Percentiles rank a stretch among this genome's conserved stretches.
Evolutionary conservation across 2,888 invertebrate species (phyloP).

Genomic region (Tachina fera): DNA sequence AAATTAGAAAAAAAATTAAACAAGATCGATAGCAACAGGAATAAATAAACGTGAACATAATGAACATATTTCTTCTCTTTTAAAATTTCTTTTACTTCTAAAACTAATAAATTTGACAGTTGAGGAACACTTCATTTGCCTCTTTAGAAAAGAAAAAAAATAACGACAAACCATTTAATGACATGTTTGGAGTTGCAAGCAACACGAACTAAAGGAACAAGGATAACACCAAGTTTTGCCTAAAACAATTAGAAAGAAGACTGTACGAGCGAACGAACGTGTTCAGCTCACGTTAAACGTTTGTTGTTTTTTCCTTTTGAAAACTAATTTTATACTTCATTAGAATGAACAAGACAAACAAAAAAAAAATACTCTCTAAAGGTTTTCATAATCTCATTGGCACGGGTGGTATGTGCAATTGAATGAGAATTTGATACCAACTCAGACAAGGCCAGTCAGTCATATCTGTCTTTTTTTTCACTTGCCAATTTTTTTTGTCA

Average conservation of each 20-base stretch:
- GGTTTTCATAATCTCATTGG: constrained; percentile 31
- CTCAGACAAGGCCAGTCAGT: constrained; percentile 13
- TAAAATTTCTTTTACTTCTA: not conserved
- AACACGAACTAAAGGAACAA: constrained; percentile 56
- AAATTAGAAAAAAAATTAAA: constrained; percentile 22
- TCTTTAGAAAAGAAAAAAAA: not conserved
- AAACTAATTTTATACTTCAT: constrained; percentile 52
- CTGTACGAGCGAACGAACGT: constrained; percentile 37
- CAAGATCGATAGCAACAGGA: constrained; percentile 39
- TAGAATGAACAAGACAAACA: constrained; percentile 9
- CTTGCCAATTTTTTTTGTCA: constrained; percentile 41
- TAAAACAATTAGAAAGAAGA: constrained; percentile 24
- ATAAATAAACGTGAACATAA: not conserved
- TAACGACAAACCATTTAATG: constrained; percentile 50
- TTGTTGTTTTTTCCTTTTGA: constrained; percentile 27
- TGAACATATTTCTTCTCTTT: constrained; percentile 18
- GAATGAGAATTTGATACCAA: constrained; percentile 56
- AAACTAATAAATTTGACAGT: constrained; percentile 22
- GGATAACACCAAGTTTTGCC: constrained; percentile 9
- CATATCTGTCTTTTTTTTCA: not conserved
- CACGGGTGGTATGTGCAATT: constrained; percentile 43
- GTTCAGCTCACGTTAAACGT: constrained; percentile 48
- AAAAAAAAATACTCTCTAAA: constrained; percentile 1
- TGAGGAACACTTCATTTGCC: constrained; percentile 36
- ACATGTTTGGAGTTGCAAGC: constrained; percentile 55